Conservation (phyloP, 2,113 vertebrate genomes). For the Sturnira hondurensis region DNA sequence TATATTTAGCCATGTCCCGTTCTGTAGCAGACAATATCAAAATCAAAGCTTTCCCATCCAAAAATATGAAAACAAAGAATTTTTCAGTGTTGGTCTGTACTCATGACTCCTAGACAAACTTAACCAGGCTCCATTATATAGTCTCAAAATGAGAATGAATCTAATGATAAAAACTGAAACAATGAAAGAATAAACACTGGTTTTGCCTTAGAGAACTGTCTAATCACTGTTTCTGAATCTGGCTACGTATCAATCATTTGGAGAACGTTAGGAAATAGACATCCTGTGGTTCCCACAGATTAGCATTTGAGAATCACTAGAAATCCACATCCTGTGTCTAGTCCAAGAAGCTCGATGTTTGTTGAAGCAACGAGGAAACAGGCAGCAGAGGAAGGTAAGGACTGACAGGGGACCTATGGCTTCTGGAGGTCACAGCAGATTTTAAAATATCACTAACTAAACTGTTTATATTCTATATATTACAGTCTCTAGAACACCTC, state of each 20-base stretch:
- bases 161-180: not conserved
- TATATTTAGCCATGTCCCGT: not conserved
- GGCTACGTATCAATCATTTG: not conserved
- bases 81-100: not conserved
- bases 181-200: not conserved
- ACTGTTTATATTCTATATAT: not conserved
- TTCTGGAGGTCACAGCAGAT: not conserved
- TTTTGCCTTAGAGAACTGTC: not conserved
- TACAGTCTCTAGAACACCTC: not conserved
- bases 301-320: not conserved
- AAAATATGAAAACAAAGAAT: not conserved
- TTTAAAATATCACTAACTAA: constrained; percentile 10
- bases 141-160: constrained; percentile 32
- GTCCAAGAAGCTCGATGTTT: not conserved
- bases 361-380: not conserved
- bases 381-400: not conserved
- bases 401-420: not conserved
- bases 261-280: not conserved
- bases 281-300: not conserved
- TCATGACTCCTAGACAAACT: constrained; percentile 31
- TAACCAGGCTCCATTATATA: not conserved
- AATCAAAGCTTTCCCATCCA: constrained; percentile 29
- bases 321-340: not conserved
- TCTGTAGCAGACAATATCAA: not conserved
- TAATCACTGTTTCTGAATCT: not conserved